Evolutionary conservation across 2,797 vertebrate genomes (phyloP), one percentile per base, ranked within the genome.

Genomic region (Eulemur mongoz): DNA sequence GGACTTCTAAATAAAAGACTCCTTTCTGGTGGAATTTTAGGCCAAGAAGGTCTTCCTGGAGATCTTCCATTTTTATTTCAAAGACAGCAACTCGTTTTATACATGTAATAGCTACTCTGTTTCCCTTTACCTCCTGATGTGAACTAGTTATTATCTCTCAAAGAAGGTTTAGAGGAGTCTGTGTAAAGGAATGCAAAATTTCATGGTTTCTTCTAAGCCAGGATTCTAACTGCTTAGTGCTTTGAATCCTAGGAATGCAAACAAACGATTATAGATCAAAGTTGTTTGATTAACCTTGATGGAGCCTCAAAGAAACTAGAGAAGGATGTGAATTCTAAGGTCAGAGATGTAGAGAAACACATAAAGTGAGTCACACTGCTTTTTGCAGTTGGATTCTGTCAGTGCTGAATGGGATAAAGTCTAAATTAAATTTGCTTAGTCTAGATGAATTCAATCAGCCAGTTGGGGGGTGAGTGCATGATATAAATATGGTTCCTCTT

Each of bases 231-330:
- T 78, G 35, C n/a, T n/a, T 65, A 25, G 43, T 40, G 8, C 4
- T 43, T 82, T 90, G 50, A 79, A 83, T 69, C 27, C 52, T 45
- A 96, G 14, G 9, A 96, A 89, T 90, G 6, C n/a, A 82, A 95
- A 63, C n/a, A 75, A 9, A 72, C 63, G 18, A 81, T 50, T 93
- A 63, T 25, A 76, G 35, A 84, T 83, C 48, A 54, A 67, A 89
- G 1, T 45, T n/a, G 4, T 80, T 45, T 65, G 9, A 54, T 40
- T 81, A 61, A 54, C 14, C 63, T 89, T 65, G 52, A 65, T 43
- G 4, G 43, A 88, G 5, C 1, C 23, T 50, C 70, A 76, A 69
- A 70, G 45, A 1, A 76, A 85, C 30, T 75, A 67, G 75, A n/a
- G 13, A 91, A 38, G 7, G 13, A 32, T 63, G 75, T 32, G 48